Evolutionary conservation across 2,113 vertebrate species (phyloP), one percentile per base, ranked within the genome.

Genomic region (Polyodon spathula): DNA sequence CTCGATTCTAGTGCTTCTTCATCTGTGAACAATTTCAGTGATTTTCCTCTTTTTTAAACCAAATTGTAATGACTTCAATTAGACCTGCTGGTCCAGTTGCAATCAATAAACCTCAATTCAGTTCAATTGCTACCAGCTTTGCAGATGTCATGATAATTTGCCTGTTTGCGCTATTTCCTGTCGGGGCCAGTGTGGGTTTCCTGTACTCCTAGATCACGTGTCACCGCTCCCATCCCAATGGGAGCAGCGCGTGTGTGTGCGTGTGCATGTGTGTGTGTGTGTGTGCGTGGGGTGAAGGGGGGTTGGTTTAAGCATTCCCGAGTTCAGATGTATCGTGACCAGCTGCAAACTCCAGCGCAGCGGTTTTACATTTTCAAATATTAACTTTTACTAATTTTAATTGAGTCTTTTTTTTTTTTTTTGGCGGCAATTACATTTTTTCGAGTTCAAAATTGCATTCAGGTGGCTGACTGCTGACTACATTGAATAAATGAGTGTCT

Each of bases 91-190:
- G 75, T 62, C 73, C 63, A 66, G 69, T 64, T 75, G 79, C 69
- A 81, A 81, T 79, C 75, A 79, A 76, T 56, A 56, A 78, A 78
- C 81, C 78, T 83, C 73, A 72, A 71, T 71, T 66, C 56, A 64
- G 59, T 64, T 72, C 72, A 71, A 81, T 80, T 80, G 76, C 79
- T 76, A 75, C 71, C 78, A 83, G 77, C 77, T 74, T 80, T 64
- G 38, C 17, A 63, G 56, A 72, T 27, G 41, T 68, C 63, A 65
- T 8, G 7, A 60, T 64, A 68, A 70, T 69, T 68, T 64, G 63
- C 39, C 57, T 12, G 15, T 57, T 48, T 42, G 38, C 4, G 54
- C 37, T 14, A 54, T 67, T 67, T 67, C 66, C 66, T 60, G 61
- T 37, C 40, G 8, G 16, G 40, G 39, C 40, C 38, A 48, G 39